Evolutionary conservation across 2,797 vertebrate species (phyloP).

Genomic region (Glyptemys insculpta): DNA sequence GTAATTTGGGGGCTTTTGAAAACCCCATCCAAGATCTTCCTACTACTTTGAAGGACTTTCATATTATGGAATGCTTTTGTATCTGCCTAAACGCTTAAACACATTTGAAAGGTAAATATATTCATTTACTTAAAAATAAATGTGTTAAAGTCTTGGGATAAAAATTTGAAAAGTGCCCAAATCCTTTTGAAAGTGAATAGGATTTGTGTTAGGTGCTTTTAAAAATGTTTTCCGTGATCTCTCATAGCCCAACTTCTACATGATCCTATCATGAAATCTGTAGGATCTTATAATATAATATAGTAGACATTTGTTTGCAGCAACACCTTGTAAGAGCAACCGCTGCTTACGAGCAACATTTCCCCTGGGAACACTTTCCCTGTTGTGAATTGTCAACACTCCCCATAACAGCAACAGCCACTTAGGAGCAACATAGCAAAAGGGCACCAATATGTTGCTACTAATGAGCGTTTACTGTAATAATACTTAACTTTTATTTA

Average conservation of each 20-base stretch:
- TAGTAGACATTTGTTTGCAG: too few relatives aligned
- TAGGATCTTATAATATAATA: not conserved
- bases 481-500: not conserved
- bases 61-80: not conserved
- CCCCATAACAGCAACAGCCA: too few relatives aligned
- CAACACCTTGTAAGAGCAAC: too few relatives aligned
- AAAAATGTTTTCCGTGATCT: not conserved
- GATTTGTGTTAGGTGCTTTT: not conserved
- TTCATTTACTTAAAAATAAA: not conserved
- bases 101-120: not conserved
- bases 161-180: not conserved
- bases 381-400: too few relatives aligned
- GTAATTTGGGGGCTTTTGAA: not conserved
- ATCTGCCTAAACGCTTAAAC: not conserved
- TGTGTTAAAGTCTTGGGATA: not conserved
- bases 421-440: too few relatives aligned
- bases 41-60: not conserved
- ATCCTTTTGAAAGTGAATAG: not conserved
- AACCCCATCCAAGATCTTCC: not conserved
- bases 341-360: too few relatives aligned
- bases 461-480: not conserved
- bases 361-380: too few relatives aligned
- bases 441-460: too few relatives aligned
- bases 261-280: not conserved
- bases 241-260: not conserved